phyloP scores from a whole-genome alignment of 1,140 invertebrate genomes.

The Euglossa dilemma region DNA sequence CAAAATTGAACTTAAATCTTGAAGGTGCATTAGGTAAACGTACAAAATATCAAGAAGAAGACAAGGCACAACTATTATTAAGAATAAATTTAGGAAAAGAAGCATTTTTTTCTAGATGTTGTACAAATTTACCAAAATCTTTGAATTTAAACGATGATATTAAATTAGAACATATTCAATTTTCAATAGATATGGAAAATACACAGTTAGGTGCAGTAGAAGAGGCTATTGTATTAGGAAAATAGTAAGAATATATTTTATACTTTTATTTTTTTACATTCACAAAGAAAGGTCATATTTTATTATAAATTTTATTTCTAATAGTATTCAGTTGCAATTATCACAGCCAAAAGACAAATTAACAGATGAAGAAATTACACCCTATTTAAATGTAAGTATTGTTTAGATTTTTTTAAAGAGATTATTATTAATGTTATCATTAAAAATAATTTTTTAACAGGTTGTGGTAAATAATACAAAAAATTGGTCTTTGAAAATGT shows the following conservation, averaged over 20 bases:
- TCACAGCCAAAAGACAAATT: constrained; percentile 90
- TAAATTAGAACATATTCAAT: constrained; percentile 89
- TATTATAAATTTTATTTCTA: constrained; percentile 60
- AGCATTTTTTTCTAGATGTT: constrained; percentile 68
- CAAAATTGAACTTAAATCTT: constrained; percentile 87
- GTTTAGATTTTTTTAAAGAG: not conserved
- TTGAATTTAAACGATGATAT: constrained; percentile 92
- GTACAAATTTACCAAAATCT: constrained; percentile 84
- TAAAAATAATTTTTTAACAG: constrained; percentile 56
- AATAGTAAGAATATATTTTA: constrained; percentile 84
- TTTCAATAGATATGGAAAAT: constrained; percentile 84
- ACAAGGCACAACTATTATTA: constrained; percentile 91
- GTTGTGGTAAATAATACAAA: constrained; percentile 80
- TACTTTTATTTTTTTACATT: constrained; percentile 18
- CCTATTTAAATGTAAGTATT: constrained; percentile 88
- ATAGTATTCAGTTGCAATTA: constrained; percentile 85
- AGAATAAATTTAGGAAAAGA: constrained; percentile 83
- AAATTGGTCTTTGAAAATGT: constrained; percentile 87
- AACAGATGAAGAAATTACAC: constrained; percentile 89
- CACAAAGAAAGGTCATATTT: constrained; percentile 23
- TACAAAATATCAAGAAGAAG: constrained; percentile 92
- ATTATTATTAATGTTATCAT: not conserved
- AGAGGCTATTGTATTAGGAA: constrained; percentile 89
- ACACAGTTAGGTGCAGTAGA: constrained; percentile 87
- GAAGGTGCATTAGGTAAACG: constrained; percentile 91